Conservation (phyloP, 2,797 vertebrate genomes). For the Pangasius sanitwongsei region DNA sequence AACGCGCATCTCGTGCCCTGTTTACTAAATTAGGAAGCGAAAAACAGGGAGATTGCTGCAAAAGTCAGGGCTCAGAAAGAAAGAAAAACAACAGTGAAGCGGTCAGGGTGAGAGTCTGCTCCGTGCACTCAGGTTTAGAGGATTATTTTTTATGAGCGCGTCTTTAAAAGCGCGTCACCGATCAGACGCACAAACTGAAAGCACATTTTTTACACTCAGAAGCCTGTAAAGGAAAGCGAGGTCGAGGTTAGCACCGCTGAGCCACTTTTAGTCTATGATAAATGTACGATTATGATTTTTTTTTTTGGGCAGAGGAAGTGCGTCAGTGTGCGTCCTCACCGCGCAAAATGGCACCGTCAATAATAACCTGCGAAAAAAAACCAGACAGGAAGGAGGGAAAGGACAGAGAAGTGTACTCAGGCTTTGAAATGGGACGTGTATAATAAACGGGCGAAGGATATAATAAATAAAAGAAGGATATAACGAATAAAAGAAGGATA, state of each 20-base stretch:
- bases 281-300: not conserved
- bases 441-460: not conserved
- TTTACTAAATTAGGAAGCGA: not conserved
- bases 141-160: constrained; percentile 19
- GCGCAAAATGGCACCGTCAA: not conserved
- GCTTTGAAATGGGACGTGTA: too few relatives aligned
- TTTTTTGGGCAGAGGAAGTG: not conserved
- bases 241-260: not conserved
- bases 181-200: constrained; percentile 39
- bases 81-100: not conserved
- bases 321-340: not conserved
- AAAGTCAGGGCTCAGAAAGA: not conserved
- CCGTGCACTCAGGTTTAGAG: constrained; percentile 4
- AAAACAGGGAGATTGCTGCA: not conserved
- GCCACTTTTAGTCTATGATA: not conserved
- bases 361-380: not conserved
- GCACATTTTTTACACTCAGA: constrained; percentile 29
- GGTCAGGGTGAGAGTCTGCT: not conserved
- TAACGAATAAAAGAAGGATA: not conserved
- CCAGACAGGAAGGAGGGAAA: not conserved
- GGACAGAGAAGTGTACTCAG: not conserved
- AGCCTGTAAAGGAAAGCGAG: constrained; percentile 15
- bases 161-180: constrained; percentile 34
- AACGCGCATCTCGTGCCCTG: not conserved
- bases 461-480: too few relatives aligned